Conservation (phyloP, 2,797 vertebrate genomes). For the Lateolabrax maculatus region DNA sequence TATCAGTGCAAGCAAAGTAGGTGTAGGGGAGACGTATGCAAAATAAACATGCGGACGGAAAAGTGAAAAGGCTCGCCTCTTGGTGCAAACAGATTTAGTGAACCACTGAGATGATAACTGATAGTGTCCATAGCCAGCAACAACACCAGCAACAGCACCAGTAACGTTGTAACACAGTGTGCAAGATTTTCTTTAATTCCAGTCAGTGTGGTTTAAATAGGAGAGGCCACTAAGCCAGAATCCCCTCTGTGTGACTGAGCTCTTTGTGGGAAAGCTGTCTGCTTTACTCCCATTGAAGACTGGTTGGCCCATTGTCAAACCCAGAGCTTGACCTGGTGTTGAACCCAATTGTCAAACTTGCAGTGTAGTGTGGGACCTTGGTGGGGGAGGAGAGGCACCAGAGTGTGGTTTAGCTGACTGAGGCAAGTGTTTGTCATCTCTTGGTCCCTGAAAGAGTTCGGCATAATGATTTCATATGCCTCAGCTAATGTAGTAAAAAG, state of each 20-base stretch:
- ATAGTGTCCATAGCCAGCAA: slow-evolving; percentile 61
- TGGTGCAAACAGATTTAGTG: slow-evolving; percentile 20
- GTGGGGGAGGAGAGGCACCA: slow-evolving; percentile 76
- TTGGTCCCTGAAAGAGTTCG: slow-evolving; percentile 58
- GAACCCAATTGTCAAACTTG: slow-evolving; percentile 99
- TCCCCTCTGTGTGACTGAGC: slow-evolving; percentile 82
- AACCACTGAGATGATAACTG: slow-evolving; percentile 39
- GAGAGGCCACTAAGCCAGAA: slow-evolving; percentile 86
- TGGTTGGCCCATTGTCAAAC: slow-evolving; percentile 95
- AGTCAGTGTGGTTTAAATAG: slow-evolving; percentile 82
- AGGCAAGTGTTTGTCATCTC: slow-evolving; percentile 80
- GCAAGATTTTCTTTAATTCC: slow-evolving; percentile 78
- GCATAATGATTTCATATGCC: slow-evolving; percentile 58
- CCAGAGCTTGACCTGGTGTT: slow-evolving; percentile 98
- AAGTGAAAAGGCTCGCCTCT: slow-evolving; percentile 12
- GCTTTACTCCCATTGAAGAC: slow-evolving; percentile 95
- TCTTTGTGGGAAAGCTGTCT: slow-evolving; percentile 87
- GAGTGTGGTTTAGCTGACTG: slow-evolving; percentile 76
- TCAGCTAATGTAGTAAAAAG: slow-evolving; percentile 55
- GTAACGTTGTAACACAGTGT: slow-evolving; percentile 51
- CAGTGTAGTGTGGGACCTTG: slow-evolving; percentile 83
- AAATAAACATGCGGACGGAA: slow-evolving; percentile 43
- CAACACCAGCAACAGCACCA: slow-evolving; percentile 50
- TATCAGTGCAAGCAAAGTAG: slow-evolving; percentile 50
- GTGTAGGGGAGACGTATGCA: slow-evolving; percentile 45